These are phyloP conservation scores for Ceratotherium simum DNA, from an alignment of 2,113 vertebrate genomes.

Conservation along the genomic window DNA sequence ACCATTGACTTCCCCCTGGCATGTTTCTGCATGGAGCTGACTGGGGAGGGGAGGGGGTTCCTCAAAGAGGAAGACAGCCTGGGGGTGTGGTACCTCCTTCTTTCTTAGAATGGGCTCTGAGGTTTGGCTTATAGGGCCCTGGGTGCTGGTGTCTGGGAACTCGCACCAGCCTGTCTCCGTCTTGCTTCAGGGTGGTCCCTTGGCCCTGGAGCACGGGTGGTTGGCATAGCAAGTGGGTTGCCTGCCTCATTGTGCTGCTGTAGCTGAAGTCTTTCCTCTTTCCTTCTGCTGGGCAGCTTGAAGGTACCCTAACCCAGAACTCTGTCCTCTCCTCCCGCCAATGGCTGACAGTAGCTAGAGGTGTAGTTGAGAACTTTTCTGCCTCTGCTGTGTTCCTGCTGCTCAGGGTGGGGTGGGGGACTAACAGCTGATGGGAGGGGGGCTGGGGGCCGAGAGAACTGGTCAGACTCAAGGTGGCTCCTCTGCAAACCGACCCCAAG, in stretches of 20 bases:
- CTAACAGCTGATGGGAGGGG: conserved; percentile 65
- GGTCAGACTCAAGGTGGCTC: conserved; percentile 59
- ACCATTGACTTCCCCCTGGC: conserved; percentile 77
- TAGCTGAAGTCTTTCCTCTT: conserved; percentile 26
- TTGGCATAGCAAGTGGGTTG: conserved; percentile 19
- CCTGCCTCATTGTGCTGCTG: conserved; percentile 30
- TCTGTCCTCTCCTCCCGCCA: conserved; percentile 66
- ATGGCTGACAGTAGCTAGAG: conserved; percentile 78
- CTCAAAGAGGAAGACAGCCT: conserved; percentile 70
- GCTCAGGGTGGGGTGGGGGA: conserved; percentile 51
- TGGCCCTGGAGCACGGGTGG: conserved; percentile 34
- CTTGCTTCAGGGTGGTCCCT: conserved; percentile 52
- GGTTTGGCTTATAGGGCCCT: conserved; percentile 43
- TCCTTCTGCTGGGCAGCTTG: conserved; percentile 74
- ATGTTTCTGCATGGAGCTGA: conserved; percentile 88
- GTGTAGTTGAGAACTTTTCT: conserved; percentile 70
- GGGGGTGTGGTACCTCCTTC: conserved; percentile 69
- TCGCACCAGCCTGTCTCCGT: not conserved
- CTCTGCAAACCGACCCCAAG: conserved; percentile 45
- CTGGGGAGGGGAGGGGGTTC: conserved; percentile 56
- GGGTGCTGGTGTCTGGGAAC: conserved; percentile 55
- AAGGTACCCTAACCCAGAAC: conserved; percentile 79
- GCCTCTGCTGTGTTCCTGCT: conserved; percentile 78
- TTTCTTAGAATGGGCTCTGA: conserved; percentile 44
- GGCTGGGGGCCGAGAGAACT: conserved; percentile 67